Percentiles rank a stretch among this genome's conserved stretches.
These are phyloP conservation scores for Mesorhabditis sp. DNA, from an alignment of 2,888 invertebrate genomes.

Conservation along the genomic window DNA sequence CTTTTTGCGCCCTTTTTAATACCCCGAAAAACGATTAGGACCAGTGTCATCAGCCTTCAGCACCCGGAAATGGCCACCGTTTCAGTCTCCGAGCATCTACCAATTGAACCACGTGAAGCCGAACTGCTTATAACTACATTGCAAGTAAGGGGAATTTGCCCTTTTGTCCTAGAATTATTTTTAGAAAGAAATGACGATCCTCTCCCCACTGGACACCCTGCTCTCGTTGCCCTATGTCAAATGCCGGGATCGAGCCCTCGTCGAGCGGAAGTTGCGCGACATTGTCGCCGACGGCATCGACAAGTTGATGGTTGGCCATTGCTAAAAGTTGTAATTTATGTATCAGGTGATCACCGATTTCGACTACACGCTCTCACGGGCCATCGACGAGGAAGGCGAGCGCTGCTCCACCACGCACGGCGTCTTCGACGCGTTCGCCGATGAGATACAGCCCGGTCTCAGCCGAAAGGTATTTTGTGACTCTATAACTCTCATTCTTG, in stretches of 20 bases:
- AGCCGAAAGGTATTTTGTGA: conserved; percentile 25
- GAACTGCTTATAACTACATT: not conserved
- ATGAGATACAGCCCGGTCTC: conserved; percentile 34
- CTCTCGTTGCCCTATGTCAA: conserved; percentile 1
- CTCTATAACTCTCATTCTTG: too few relatives aligned
- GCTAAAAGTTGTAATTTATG: not conserved
- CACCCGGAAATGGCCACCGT: too few relatives aligned
- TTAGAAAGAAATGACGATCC: not conserved
- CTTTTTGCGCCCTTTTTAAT: too few relatives aligned
- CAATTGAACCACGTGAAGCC: not conserved
- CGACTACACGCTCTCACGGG: conserved; percentile 53
- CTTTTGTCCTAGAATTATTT: not conserved
- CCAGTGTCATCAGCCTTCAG: too few relatives aligned
- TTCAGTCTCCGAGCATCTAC: not conserved
- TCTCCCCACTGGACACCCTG: not conserved
- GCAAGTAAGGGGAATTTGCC: not conserved
- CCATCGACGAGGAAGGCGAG: conserved; percentile 41
- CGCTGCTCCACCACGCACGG: conserved; percentile 54
- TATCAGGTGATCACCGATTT: conserved; percentile 52
- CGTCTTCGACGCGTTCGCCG: conserved; percentile 49
- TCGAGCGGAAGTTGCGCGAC: not conserved
- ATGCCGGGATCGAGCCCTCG: not conserved
- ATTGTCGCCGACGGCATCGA: conserved; percentile 5
- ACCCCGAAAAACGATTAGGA: too few relatives aligned
- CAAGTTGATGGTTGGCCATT: not conserved